Evolutionary conservation across 2,797 vertebrate genomes (phyloP).

Genomic region (Tarsius wallacei): DNA sequence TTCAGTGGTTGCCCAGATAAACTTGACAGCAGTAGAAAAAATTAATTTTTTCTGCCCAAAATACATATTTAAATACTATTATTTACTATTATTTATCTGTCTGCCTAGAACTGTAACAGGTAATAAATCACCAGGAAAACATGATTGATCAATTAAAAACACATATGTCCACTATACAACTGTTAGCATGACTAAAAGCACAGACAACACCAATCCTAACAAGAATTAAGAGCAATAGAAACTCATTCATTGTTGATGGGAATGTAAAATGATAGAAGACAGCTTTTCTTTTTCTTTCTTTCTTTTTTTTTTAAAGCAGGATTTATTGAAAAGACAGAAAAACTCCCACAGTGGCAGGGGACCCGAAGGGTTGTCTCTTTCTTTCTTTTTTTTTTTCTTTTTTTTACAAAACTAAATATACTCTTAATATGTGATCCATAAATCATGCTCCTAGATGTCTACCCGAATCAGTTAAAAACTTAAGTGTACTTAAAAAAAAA

Average conservation of each 20-base stretch:
- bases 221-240: background rate
- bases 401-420: background rate
- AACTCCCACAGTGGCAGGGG: no score
- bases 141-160: background rate
- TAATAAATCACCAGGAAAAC: background rate
- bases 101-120: background rate
- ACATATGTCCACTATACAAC: background rate
- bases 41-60: background rate
- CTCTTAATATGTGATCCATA: background rate
- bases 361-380: no score
- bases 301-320: no score
- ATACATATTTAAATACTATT: background rate
- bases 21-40: background rate
- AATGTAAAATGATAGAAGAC: background rate
- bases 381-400: background rate
- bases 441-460: background rate
- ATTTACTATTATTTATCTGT: background rate
- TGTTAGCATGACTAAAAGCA: background rate
- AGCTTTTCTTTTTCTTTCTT: no score
- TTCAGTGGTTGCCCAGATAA: background rate
- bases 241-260: background rate
- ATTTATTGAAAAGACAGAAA: no score
- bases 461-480: background rate
- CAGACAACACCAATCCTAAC: background rate
- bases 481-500: background rate